Conservation (phyloP, 1,140 invertebrate species). For the Arctopsyche grandis region DNA sequence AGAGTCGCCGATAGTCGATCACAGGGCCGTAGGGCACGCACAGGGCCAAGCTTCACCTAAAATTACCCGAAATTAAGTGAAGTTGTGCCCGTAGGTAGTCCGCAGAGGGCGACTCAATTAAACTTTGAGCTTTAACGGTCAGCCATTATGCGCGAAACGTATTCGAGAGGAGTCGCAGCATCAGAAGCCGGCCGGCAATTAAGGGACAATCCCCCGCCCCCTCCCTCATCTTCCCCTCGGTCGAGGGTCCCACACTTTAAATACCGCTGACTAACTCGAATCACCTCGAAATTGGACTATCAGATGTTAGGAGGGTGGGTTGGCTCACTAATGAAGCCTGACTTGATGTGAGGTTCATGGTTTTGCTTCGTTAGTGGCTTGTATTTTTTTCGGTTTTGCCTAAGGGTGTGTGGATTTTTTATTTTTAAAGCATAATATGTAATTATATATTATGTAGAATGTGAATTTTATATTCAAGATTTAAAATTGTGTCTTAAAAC, state of each 20-base stretch:
- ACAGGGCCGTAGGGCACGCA: background rate
- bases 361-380: too few relatives aligned
- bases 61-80: slow-evolving; percentile 44
- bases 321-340: background rate
- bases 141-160: slow-evolving; percentile 40
- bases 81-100: slow-evolving; percentile 20
- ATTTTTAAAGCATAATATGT: too few relatives aligned
- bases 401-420: too few relatives aligned
- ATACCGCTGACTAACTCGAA: slow-evolving; percentile 26
- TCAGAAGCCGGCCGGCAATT: background rate
- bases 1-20: background rate
- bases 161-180: background rate
- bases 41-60: slow-evolving; percentile 18
- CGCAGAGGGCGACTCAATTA: slow-evolving; percentile 52
- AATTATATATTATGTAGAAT: too few relatives aligned
- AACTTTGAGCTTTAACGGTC: slow-evolving; percentile 51
- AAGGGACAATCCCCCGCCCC: too few relatives aligned
- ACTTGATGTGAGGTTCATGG: too few relatives aligned
- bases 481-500: too few relatives aligned
- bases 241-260: background rate
- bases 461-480: too few relatives aligned
- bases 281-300: slow-evolving; percentile 7
- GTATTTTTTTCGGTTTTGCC: too few relatives aligned
- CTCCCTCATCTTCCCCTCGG: too few relatives aligned
- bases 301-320: background rate